Evolutionary conservation across 2,797 vertebrate species (phyloP).

Genomic region (Lagocephalus sceleratus): DNA sequence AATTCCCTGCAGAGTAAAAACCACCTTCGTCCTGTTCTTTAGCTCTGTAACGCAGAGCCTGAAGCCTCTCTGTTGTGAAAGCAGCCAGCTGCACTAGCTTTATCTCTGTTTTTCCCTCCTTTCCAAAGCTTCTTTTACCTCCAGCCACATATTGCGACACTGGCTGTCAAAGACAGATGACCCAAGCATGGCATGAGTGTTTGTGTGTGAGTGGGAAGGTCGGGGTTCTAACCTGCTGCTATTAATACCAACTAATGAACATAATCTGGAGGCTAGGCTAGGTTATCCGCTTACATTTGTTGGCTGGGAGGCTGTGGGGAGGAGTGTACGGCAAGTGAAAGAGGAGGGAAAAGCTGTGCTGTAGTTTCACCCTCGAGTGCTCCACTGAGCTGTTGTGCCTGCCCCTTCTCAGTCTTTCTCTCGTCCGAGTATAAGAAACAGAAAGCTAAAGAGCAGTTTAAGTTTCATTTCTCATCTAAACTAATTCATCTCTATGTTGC

Average conservation of each 20-base stretch:
- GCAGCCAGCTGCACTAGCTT: conserved; percentile 12
- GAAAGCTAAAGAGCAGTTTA: conserved; percentile 68
- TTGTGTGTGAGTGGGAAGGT: conserved; percentile 51
- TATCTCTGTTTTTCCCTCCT: conserved; percentile 11
- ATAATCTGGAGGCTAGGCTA: conserved; percentile 76
- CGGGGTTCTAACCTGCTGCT: conserved; percentile 80
- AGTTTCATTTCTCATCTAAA: conserved; percentile 66
- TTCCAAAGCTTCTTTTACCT: conserved; percentile 23
- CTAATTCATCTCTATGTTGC: conserved; percentile 34
- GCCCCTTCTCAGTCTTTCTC: conserved; percentile 25
- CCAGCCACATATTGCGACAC: conserved; percentile 42
- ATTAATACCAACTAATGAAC: conserved; percentile 90
- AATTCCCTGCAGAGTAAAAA: conserved; percentile 45
- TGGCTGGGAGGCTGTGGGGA: conserved; percentile 62
- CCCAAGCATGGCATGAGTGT: conserved; percentile 39
- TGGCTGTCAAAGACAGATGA: conserved; percentile 72
- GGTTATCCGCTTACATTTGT: conserved; percentile 85
- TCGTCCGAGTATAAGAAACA: conserved; percentile 41
- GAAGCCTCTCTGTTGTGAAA: conserved; percentile 29
- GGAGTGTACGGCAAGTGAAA: conserved; percentile 50
- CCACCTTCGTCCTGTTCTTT: conserved; percentile 24
- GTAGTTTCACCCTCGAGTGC: conserved; percentile 45
- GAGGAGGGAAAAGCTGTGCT: conserved; percentile 59
- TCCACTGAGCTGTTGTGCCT: conserved; percentile 36
- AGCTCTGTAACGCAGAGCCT: conserved; percentile 14